These are phyloP conservation scores for Drosophila paracracens DNA, from an alignment of 2,888 invertebrate species.

Conservation along the genomic window DNA sequence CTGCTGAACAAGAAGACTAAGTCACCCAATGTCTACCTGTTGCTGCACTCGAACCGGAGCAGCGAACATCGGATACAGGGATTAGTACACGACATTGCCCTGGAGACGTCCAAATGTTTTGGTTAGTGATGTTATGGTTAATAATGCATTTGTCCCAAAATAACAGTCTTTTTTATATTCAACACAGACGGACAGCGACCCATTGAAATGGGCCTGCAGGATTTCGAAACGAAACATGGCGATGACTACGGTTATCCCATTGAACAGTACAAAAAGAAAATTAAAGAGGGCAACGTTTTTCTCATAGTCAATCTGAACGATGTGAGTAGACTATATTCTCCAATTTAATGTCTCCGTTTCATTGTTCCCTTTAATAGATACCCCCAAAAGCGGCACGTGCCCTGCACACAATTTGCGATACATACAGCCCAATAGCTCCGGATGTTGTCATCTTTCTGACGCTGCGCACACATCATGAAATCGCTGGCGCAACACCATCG, in stretches of 20 bases:
- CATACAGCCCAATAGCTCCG: conserved; percentile 85
- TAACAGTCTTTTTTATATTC: not conserved
- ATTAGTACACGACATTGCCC: conserved; percentile 72
- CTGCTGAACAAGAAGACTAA: conserved; percentile 66
- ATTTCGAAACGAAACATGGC: conserved; percentile 63
- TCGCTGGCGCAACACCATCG: conserved; percentile 39
- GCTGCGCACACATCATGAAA: conserved; percentile 59
- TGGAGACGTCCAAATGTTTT: conserved; percentile 73
- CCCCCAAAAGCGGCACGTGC: conserved; percentile 83
- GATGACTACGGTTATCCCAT: conserved; percentile 81
- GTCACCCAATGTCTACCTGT: conserved; percentile 75
- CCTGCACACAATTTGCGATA: conserved; percentile 87
- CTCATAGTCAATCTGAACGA: conserved; percentile 81
- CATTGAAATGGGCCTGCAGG: conserved; percentile 62
- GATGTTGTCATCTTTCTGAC: conserved; percentile 85
- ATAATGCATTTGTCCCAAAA: not conserved
- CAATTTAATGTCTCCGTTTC: not conserved
- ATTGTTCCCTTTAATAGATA: conserved; percentile 63
- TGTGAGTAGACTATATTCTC: conserved; percentile 49
- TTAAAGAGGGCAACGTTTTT: conserved; percentile 78
- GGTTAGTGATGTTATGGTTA: conserved; percentile 55
- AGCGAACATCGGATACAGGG: conserved; percentile 14
- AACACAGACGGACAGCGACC: conserved; percentile 55
- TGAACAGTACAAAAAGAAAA: conserved; percentile 72
- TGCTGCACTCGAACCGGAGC: conserved; percentile 60